Conservation (phyloP, 2,888 invertebrate species). For the Noctua fimbriata region DNA sequence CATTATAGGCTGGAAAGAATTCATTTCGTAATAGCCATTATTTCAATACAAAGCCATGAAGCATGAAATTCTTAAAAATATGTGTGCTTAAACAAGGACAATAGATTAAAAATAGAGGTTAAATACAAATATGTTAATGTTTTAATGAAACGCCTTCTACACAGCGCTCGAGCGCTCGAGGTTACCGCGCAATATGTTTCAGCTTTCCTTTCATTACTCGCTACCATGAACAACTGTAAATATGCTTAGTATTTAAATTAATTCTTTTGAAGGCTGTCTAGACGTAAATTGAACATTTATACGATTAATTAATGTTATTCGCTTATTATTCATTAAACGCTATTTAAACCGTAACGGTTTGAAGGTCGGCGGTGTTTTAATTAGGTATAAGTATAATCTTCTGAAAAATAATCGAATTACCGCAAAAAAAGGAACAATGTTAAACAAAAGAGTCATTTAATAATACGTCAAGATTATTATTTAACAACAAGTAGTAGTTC, state of each 20-base stretch:
- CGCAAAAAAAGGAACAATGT: neutral
- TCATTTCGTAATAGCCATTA: neutral
- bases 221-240: constrained; percentile 5
- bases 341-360: constrained; percentile 5
- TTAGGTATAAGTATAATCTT: neutral
- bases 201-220: constrained; percentile 13
- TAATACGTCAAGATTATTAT: constrained; percentile 5
- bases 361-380: constrained; percentile 4
- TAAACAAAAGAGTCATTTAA: neutral
- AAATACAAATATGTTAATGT: constrained; percentile 29
- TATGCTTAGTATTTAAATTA: constrained; percentile 28
- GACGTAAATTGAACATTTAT: constrained; percentile 25
- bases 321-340: constrained; percentile 15
- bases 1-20: neutral
- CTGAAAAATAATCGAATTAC: neutral
- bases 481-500: neutral
- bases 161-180: neutral
- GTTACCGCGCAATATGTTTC: neutral
- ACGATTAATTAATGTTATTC: constrained; percentile 27
- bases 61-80: constrained; percentile 1
- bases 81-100: neutral
- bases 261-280: constrained; percentile 40
- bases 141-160: neutral
- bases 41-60: neutral
- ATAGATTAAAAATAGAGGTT: constrained; percentile 12